Conservation (phyloP, 1,140 invertebrate genomes). For the Drosophila ohnishii region DNA sequence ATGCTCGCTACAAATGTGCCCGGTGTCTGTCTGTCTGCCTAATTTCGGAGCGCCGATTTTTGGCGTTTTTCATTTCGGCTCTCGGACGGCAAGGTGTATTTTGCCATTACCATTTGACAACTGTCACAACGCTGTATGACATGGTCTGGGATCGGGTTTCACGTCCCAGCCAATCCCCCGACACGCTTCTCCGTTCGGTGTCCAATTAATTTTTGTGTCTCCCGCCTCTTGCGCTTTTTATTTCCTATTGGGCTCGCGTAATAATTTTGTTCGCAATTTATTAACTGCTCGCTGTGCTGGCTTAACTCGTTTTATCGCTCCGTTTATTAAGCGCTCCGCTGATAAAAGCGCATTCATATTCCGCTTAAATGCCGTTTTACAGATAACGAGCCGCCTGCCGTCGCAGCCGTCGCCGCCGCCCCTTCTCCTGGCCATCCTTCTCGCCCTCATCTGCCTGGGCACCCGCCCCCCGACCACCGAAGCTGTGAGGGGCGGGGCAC, state of each 20-base stretch:
- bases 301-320: constrained; percentile 70
- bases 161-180: constrained; percentile 23
- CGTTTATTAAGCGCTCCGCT: constrained; percentile 73
- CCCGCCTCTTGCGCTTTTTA: constrained; percentile 17
- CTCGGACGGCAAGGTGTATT: constrained; percentile 59
- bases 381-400: constrained; percentile 60
- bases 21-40: constrained; percentile 52
- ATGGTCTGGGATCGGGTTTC: constrained; percentile 45
- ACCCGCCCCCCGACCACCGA: constrained; percentile 43
- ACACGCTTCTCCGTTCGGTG: constrained; percentile 28
- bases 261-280: constrained; percentile 79
- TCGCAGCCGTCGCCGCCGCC: constrained; percentile 20
- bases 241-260: constrained; percentile 61
- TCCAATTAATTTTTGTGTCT: constrained; percentile 51
- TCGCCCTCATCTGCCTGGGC: constrained; percentile 49
- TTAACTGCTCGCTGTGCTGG: constrained; percentile 53
- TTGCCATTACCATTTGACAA: constrained; percentile 79
- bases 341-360: constrained; percentile 77
- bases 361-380: constrained; percentile 65
- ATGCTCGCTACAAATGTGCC: constrained; percentile 67
- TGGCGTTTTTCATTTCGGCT: constrained; percentile 40
- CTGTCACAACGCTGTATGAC: constrained; percentile 80
- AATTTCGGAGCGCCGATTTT: constrained; percentile 28
- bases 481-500: constrained; percentile 46
- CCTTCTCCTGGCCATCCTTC: constrained; percentile 15